Evolutionary conservation across 2,797 vertebrate genomes (phyloP).

Genomic region (Glyptemys insculpta): DNA sequence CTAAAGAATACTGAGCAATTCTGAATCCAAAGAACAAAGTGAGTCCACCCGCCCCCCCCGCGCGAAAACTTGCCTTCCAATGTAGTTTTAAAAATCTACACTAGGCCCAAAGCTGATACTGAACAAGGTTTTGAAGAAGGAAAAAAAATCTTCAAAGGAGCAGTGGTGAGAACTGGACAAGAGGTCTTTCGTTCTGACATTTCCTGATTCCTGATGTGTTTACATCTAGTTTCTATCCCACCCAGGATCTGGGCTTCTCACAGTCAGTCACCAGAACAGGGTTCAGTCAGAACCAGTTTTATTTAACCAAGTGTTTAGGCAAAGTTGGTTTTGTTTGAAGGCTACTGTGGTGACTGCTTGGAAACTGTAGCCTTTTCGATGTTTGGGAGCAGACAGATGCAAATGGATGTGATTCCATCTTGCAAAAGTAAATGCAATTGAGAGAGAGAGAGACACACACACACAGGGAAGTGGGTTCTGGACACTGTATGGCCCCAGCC

Average conservation of each 20-base stretch:
- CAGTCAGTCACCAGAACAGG: neutral
- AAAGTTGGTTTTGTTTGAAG: neutral
- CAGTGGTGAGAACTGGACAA: neutral
- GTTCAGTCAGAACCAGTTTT: neutral
- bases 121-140: neutral
- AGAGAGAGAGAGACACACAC: too few species aligned
- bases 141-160: neutral
- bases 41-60: accelerated
- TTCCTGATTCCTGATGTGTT: neutral
- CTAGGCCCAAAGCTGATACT: too few species aligned
- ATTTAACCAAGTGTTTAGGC: neutral
- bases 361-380: accelerated
- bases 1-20: too few species aligned
- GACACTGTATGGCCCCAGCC: neutral
- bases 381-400: neutral
- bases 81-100: too few species aligned
- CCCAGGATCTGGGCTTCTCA: too few species aligned
- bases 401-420: accelerated
- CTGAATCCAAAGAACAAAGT: too few species aligned
- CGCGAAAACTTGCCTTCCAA: too few species aligned
- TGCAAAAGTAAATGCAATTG: neutral
- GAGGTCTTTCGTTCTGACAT: neutral
- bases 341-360: accelerated
- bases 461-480: accelerated
- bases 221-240: too few species aligned